Evolutionary conservation across 2,888 invertebrate genomes (phyloP).

Genomic region (Anticlea derivata): DNA sequence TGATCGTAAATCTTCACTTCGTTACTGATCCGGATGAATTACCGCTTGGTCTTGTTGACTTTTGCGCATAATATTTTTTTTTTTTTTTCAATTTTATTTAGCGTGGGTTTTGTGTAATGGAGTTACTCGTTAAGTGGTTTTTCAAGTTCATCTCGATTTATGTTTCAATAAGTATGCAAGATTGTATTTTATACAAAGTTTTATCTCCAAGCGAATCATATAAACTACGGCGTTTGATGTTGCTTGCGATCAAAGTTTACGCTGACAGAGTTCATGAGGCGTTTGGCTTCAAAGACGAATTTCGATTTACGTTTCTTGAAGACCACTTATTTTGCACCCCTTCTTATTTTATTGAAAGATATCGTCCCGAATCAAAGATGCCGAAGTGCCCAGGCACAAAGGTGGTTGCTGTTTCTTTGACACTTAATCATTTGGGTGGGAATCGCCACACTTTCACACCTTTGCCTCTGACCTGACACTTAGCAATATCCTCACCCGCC

Average conservation of each 20-base stretch:
- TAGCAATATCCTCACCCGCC: constrained; percentile 43
- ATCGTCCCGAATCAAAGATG: constrained; percentile 39
- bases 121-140: constrained; percentile 73
- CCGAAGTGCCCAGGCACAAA: constrained; percentile 29
- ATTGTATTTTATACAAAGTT: constrained; percentile 58
- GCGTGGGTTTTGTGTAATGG: constrained; percentile 71
- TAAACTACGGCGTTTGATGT: constrained; percentile 48
- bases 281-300: constrained; percentile 15
- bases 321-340: constrained; percentile 22
- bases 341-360: constrained; percentile 19
- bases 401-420: constrained; percentile 41
- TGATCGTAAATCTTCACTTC: constrained; percentile 78
- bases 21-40: constrained; percentile 79
- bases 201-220: constrained; percentile 58
- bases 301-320: constrained; percentile 18
- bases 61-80: constrained; percentile 68
- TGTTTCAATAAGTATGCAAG: constrained; percentile 68
- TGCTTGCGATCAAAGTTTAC: constrained; percentile 44
- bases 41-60: constrained; percentile 72
- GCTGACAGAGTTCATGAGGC: constrained; percentile 34
- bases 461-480: constrained; percentile 43
- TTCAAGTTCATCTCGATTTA: constrained; percentile 73
- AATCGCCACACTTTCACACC: constrained; percentile 45
- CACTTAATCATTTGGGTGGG: constrained; percentile 46
- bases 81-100: constrained; percentile 66